Evolutionary conservation across 2,888 invertebrate species (phyloP).

Genomic region (Antheraea assamensis): DNA sequence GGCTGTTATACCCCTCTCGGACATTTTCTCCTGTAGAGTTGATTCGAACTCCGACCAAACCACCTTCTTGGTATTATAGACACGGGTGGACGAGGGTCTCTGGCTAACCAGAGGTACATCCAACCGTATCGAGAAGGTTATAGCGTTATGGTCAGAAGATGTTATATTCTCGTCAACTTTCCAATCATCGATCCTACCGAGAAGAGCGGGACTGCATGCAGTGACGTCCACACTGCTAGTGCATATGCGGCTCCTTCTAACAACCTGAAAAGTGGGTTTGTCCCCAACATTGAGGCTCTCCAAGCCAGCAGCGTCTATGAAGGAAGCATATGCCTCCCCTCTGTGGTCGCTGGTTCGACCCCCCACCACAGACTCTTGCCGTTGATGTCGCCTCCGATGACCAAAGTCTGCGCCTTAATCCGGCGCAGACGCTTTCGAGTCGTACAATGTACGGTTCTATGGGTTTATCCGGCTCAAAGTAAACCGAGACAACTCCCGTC

Average conservation of each 20-base stretch:
- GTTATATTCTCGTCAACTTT: too few relatives aligned
- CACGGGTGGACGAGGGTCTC: not conserved
- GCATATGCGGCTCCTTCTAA: conserved; percentile 20
- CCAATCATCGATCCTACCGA: too few relatives aligned
- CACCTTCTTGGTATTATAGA: not conserved
- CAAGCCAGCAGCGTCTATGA: conserved; percentile 23
- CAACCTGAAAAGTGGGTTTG: conserved; percentile 25
- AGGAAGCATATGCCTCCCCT: conserved; percentile 19
- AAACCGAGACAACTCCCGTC: conserved; percentile 21
- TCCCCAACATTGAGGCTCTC: conserved; percentile 21
- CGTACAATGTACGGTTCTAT: too few relatives aligned
- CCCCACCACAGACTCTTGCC: conserved; percentile 30
- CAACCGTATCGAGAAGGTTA: conserved; percentile 20
- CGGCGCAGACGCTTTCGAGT: not conserved
- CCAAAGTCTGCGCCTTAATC: not conserved
- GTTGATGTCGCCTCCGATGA: conserved; percentile 29
- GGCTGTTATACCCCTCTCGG: too few relatives aligned
- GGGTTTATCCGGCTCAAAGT: conserved; percentile 24
- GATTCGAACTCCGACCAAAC: not conserved
- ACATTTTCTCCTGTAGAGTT: not conserved
- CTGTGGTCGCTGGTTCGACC: conserved; percentile 16
- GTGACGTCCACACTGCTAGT: too few relatives aligned
- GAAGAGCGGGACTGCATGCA: too few relatives aligned
- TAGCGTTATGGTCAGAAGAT: conserved; percentile 30
- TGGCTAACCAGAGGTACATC: not conserved